phyloP scores from a whole-genome alignment of 2,797 vertebrate species.

The Pangasius krempfi region DNA sequence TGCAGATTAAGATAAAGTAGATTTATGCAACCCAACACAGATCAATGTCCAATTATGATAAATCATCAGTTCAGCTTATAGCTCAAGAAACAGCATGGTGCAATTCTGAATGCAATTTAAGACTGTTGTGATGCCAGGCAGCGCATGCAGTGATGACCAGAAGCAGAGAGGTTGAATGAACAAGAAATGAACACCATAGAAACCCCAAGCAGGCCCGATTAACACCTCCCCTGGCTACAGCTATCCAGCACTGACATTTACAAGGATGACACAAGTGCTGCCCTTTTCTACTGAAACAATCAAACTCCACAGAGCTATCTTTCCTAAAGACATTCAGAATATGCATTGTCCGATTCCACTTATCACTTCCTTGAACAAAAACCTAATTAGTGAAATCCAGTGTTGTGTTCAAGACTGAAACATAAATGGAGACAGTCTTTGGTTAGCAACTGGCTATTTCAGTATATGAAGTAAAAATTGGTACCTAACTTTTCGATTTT shows the following conservation, averaged over 20 bases:
- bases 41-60: conserved; percentile 10
- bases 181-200: conserved; percentile 53
- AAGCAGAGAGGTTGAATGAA: conserved; percentile 30
- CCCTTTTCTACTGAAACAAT: conserved; percentile 28
- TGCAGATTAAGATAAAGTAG: neutral
- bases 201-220: conserved; percentile 53
- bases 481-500: neutral
- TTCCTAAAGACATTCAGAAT: neutral
- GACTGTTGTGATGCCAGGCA: neutral
- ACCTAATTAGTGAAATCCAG: neutral
- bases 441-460: neutral
- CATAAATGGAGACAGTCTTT: neutral
- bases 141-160: conserved; percentile 10
- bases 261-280: neutral
- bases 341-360: neutral
- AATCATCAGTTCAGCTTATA: neutral
- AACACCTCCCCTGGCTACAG: conserved; percentile 6
- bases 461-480: neutral
- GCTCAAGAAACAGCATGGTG: neutral
- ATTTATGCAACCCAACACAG: neutral
- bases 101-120: conserved; percentile 4
- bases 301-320: neutral
- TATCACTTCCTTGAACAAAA: conserved; percentile 1
- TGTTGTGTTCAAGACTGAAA: neutral
- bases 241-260: neutral